Evolutionary conservation across 1,140 invertebrate genomes (phyloP).

Genomic region (Nilaparvata lugens): DNA sequence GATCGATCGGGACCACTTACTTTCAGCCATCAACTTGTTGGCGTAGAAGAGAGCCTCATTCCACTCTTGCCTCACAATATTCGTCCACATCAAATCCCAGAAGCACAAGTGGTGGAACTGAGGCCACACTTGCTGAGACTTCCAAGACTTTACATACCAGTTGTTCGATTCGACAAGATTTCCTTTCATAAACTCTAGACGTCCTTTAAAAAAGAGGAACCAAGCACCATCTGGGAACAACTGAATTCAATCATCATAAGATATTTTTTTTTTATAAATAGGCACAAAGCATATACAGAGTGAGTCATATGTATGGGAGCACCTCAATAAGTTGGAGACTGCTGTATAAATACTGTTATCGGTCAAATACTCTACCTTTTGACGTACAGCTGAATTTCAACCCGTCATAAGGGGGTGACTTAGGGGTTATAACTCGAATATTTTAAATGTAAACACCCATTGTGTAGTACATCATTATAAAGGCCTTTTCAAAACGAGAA

Average conservation of each 20-base stretch:
- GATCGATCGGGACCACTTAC: conserved; percentile 84
- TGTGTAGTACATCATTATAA: too few species aligned
- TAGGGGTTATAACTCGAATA: too few species aligned
- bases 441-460: too few species aligned
- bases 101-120: conserved; percentile 93
- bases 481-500: too few species aligned
- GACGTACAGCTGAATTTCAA: too few species aligned
- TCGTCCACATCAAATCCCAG: conserved; percentile 92
- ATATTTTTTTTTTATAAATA: too few species aligned
- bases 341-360: too few species aligned
- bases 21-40: conserved; percentile 59
- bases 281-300: too few species aligned
- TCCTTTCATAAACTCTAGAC: conserved; percentile 72
- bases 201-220: conserved; percentile 85
- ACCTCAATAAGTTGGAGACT: too few species aligned
- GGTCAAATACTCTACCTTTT: too few species aligned
- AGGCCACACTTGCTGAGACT: conserved; percentile 76
- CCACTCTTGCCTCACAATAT: conserved; percentile 59
- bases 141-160: conserved; percentile 76
- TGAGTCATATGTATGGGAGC: too few species aligned
- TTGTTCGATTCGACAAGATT: conserved; percentile 62
- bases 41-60: conserved; percentile 62
- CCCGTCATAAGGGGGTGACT: too few species aligned
- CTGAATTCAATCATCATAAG: conserved; percentile 28
- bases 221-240: conserved; percentile 77